Evolutionary conservation across 1,140 invertebrate species (phyloP), one percentile per base, ranked within the genome.

Genomic region (Caenorhabditis tropicalis): DNA sequence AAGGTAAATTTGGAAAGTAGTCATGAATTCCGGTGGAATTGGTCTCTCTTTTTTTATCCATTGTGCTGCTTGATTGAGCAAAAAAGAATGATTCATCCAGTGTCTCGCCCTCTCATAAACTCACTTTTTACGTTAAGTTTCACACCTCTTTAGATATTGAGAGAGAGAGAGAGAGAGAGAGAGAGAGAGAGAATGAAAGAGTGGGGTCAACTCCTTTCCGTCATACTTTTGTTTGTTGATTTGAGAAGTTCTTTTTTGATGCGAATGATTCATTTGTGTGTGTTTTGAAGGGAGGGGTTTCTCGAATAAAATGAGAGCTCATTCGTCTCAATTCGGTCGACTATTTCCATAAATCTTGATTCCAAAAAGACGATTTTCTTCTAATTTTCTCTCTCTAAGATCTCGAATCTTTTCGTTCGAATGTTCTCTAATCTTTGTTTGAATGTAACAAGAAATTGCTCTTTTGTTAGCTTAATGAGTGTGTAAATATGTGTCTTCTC

Each of bases 201-300:
- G 53, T 56, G 24, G 53, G 53, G 24, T 24, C 27, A 10, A 5
- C 39, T 43, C 39, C 12, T 43, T 43, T 24, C 53, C 53, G 53
- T 56, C 53, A 56, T 56, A 56, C 7, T 74, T 74, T 74, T 74
- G 65, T 74, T 74, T 74, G 65, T 74, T 74, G 65, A 74, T 36
- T 46, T 51, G 49, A 51, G 65, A 43, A 74, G 65, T n/a, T 43
- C 33, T 46, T 65, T 65, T 65, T 74, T 24, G 15, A 9, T 33
- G 21, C 29, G 21, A 74, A 74, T 74, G 65, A 74, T 24, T 74
- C 65, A 74, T 74, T 74, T 74, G 5, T 74, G 65, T 74, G 65
- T 74, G 15, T 74, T 39, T 74, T 65, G 43, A 21, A 12, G 36
- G 65, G 65, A 24, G 65, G 36, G 65, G 36, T 27, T 74, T 43